These are phyloP conservation scores for Gymnocypris eckloni DNA, from an alignment of 2,797 vertebrate genomes.

Conservation along the genomic window DNA sequence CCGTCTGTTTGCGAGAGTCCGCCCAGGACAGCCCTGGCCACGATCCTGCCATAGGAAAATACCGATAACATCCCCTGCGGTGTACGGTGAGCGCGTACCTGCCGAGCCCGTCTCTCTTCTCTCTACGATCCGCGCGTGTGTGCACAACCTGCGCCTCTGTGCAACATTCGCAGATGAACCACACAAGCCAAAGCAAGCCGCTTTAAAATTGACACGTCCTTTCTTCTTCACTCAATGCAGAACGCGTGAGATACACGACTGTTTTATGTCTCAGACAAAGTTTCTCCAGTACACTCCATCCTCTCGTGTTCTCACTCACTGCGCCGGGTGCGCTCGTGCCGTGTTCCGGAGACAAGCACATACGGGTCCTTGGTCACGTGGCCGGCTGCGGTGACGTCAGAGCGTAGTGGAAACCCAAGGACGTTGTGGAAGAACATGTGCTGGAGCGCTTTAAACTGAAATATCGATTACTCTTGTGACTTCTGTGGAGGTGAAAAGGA, in stretches of 20 bases:
- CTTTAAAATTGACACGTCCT: not conserved
- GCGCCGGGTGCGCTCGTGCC: not conserved
- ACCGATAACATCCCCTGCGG: conserved; percentile 93
- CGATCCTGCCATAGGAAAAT: conserved; percentile 93
- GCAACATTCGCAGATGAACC: conserved; percentile 56
- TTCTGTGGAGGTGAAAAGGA: not conserved
- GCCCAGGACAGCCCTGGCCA: conserved; percentile 95
- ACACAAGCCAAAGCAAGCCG: not conserved
- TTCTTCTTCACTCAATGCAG: not conserved
- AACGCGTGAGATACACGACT: not conserved
- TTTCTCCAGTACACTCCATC: conserved; percentile 51
- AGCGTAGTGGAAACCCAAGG: conserved; percentile 43
- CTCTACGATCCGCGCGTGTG: conserved; percentile 57
- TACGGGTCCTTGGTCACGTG: no score
- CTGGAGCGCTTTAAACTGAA: not conserved
- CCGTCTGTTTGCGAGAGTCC: conserved; percentile 96
- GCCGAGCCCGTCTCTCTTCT: conserved; percentile 57
- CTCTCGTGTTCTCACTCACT: conserved; percentile 16
- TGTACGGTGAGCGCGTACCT: conserved; percentile 71
- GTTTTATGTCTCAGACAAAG: conserved; percentile 47
- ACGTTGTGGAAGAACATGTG: conserved; percentile 29
- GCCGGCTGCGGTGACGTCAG: conserved; percentile 40
- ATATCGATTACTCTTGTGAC: not conserved
- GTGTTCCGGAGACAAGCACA: no score
- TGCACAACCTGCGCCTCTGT: conserved; percentile 31